Evolutionary conservation across 1,140 invertebrate genomes (phyloP).

Genomic region (Xylocopa sonorina): DNA sequence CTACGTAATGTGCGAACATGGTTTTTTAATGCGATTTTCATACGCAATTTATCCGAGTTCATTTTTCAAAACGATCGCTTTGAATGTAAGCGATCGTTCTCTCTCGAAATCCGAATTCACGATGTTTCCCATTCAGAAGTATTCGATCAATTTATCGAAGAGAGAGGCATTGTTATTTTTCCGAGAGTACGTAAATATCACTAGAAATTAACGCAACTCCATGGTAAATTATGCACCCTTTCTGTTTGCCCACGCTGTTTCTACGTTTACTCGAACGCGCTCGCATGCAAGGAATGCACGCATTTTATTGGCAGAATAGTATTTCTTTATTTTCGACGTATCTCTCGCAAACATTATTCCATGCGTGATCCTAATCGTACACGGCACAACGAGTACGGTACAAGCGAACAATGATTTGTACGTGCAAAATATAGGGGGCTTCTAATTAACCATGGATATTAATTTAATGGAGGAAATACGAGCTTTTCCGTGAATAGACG

Average conservation of each 20-base stretch:
- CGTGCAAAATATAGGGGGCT: no score
- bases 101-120: no score
- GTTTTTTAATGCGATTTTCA: no score
- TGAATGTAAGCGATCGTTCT: no score
- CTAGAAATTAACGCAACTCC: not conserved
- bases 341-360: not conserved
- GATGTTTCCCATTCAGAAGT: no score
- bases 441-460: constrained; percentile 14
- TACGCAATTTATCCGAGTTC: no score
- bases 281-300: not conserved
- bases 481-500: not conserved
- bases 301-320: not conserved
- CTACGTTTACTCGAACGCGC: no score
- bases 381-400: not conserved
- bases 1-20: no score
- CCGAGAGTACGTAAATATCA: not conserved
- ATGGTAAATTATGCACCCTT: no score
- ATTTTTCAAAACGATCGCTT: no score
- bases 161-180: not conserved
- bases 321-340: not conserved
- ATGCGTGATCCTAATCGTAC: no score
- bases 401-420: no score
- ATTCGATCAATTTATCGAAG: constrained; percentile 1
- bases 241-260: not conserved
- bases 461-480: constrained; percentile 1